Evolutionary conservation across 2,888 invertebrate genomes (phyloP).

Genomic region (Dolomedes plantarius): DNA sequence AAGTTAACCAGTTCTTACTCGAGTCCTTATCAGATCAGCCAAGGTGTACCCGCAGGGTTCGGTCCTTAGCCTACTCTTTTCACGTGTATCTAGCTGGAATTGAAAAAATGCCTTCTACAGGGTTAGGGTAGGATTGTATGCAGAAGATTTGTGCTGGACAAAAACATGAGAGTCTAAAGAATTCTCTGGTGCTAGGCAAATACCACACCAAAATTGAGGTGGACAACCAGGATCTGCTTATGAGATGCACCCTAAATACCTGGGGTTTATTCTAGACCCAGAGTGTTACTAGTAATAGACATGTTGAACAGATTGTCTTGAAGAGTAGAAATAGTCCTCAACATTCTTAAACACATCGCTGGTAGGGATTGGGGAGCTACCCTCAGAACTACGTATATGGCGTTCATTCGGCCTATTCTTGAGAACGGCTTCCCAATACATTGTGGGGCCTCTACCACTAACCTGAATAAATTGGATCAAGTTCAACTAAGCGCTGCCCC

Average conservation of each 20-base stretch:
- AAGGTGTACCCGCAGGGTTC: no score
- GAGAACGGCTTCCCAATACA: constrained; percentile 4
- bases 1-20: no score
- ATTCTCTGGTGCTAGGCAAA: background rate
- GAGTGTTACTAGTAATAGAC: constrained; percentile 15
- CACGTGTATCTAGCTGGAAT: no score
- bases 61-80: no score
- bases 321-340: constrained; percentile 3
- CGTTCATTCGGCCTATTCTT: background rate
- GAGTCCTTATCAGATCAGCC: no score
- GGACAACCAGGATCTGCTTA: background rate
- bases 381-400: constrained; percentile 9
- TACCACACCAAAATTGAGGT: background rate
- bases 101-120: no score
- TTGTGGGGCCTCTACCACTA: background rate
- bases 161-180: background rate
- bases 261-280: constrained; percentile 17
- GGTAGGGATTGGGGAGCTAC: background rate
- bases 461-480: background rate
- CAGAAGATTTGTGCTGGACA: no score
- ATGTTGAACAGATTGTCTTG: background rate
- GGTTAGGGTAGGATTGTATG: background rate
- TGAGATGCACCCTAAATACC: constrained; percentile 23
- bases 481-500: background rate
- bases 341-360: constrained; percentile 7